Base-by-base conservation (phyloP, 2,888 invertebrate species). In the Tinea pellionella region DNA sequence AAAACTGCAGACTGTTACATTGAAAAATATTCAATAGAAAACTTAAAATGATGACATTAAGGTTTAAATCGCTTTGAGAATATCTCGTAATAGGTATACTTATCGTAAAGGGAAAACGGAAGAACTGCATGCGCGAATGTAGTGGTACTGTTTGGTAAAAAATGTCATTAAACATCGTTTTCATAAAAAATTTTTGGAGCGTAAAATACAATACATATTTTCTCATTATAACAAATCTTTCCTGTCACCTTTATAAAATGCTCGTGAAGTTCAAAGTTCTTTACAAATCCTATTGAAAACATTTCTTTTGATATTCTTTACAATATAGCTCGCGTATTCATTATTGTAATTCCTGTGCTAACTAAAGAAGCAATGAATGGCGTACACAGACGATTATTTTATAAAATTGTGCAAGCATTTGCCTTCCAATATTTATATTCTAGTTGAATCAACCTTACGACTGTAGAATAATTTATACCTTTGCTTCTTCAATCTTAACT, bases 401-500 rank as follows among this genome's bases (percentile, higher is more conserved):
- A 47, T 15, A 41, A 4, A 55, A 13, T 32, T 29, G 57, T 19
- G 15, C 6, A 55, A 55, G 11, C 55, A 4, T 55, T n/a, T 19
- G 15, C 53, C 15, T 43, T 29, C 32, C 32, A 57, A 15, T 30
- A 32, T 57, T 57, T 57, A 57, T 57, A 57, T 57, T 57, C 57
- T 13, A 15, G 57, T 13, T 30, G 32, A 32, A 57, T 57, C 57
- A 56, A 32, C 57, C 30, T 32, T 57, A 57, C 57, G 57, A 32
- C 32, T 32, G 57, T 13, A 32, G 57, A 57, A 57, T 57, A 32
- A 57, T 57, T 57, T 57, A 57, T 57, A 32, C 15, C 16, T 15
- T 57, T 7, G 69, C 71, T 73, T n/a, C n/a, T n/a, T 65, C 70
- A 71, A 74, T 75, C 71, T 70, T 65, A 74, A 74, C 72, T 71